phyloP scores from a whole-genome alignment of 2,888 invertebrate species.

The Drosophila siamana region DNA sequence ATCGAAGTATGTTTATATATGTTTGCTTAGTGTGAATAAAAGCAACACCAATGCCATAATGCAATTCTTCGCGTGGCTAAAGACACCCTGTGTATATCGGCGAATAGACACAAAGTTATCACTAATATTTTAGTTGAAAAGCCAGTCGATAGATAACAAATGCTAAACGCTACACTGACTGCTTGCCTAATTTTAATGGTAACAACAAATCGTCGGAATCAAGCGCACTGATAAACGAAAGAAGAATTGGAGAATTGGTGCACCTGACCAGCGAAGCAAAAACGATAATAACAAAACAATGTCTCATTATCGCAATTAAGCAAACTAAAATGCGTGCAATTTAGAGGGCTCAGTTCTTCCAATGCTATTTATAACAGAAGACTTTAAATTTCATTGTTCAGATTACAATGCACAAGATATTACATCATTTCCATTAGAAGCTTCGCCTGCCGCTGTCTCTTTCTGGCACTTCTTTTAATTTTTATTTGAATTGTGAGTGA shows the following conservation, averaged over 20 bases:
- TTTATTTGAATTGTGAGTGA: constrained; percentile 44
- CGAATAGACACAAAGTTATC: constrained; percentile 28
- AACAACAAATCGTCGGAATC: constrained; percentile 12
- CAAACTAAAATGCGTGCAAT: constrained; percentile 67
- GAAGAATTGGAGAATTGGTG: constrained; percentile 3
- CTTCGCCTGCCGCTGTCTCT: constrained; percentile 3
- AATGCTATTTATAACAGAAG: constrained; percentile 2
- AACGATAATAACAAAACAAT: constrained; percentile 19
- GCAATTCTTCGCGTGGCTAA: constrained; percentile 34
- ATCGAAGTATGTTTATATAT: constrained; percentile 26
- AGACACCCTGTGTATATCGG: constrained; percentile 49
- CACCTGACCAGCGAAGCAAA: constrained; percentile 45
- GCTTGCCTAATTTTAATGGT: constrained; percentile 39
- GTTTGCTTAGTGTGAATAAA: constrained; percentile 25
- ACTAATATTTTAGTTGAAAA: constrained; percentile 35
- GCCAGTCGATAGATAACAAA: constrained; percentile 36
- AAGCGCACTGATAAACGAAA: constrained; percentile 42
- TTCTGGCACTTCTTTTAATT: constrained; percentile 40
- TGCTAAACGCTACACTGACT: constrained; percentile 41
- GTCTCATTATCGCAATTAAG: constrained; percentile 53
- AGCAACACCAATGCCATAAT: constrained; percentile 39
- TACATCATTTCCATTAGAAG: constrained; percentile 66
- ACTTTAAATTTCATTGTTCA: constrained; percentile 43
- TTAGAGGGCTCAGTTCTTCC: constrained; percentile 34
- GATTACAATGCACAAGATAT: constrained; percentile 54